These are phyloP conservation scores for Ligdia adustata DNA, from an alignment of 2,888 invertebrate genomes.

Conservation along the genomic window DNA sequence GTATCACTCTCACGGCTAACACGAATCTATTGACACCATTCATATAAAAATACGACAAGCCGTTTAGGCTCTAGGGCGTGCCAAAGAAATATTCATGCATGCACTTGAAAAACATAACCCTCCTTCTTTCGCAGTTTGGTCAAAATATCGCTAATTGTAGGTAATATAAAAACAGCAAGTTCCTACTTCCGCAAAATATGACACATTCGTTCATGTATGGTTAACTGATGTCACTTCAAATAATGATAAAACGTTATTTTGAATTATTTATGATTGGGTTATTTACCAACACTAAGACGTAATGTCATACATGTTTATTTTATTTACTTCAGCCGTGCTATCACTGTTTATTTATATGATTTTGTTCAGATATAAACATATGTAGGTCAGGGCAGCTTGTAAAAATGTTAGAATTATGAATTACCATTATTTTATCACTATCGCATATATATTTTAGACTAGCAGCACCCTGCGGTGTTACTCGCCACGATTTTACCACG, in stretches of 20 bases:
- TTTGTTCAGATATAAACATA: constrained; percentile 7
- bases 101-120: too few relatives aligned
- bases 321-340: constrained; percentile 1
- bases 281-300: background rate
- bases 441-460: too few relatives aligned
- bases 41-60: too few relatives aligned
- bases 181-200: constrained; percentile 3
- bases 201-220: background rate
- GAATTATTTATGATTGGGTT: background rate
- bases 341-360: constrained; percentile 11
- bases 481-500: too few relatives aligned
- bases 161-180: constrained; percentile 1
- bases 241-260: constrained; percentile 2
- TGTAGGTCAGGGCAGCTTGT: constrained; percentile 6
- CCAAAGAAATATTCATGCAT: too few relatives aligned
- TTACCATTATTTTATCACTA: too few relatives aligned
- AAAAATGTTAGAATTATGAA: constrained; percentile 1
- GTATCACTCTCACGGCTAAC: too few relatives aligned
- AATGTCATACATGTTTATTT: constrained; percentile 2
- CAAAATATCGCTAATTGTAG: too few relatives aligned
- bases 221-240: constrained; percentile 4
- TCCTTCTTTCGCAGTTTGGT: too few relatives aligned
- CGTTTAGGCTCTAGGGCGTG: too few relatives aligned
- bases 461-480: too few relatives aligned
- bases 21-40: too few relatives aligned